Base-by-base conservation (phyloP, 2,888 invertebrate genomes). In the Sceliomorpha sp. region DNA sequence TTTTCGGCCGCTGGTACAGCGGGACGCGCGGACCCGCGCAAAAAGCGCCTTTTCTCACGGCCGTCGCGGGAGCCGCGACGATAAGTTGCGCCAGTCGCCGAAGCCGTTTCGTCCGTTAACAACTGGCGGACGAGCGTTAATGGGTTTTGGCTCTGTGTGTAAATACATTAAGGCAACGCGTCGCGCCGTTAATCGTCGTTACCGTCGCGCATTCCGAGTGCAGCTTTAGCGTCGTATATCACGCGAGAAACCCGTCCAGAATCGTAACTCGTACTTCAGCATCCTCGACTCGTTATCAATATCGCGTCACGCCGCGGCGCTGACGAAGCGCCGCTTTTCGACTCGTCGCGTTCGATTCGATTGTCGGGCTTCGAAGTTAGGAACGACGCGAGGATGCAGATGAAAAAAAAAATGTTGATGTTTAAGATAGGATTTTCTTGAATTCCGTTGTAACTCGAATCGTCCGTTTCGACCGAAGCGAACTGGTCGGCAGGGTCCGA, bases 111-210 rank as follows among this genome's bases (percentile, higher is more conserved):
- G 10, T 6, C 31, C 20, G 9, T 39, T 47, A 31, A 58, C 39
- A 58, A 47, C 32, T 42, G 44, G 29, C 20, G 29, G 56, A 37
- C 44, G 20, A 55, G 47, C 60, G 56, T 58, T 68, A 68, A 73
- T 70, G 68, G 68, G 60, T 68, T 68, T 68, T 58, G 55, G 62
- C 68, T 68, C 37, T 44, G 73, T 20, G 73, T 20, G 20, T 60
- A 68, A 70, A 73, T 70, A 70, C 70, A 64, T 68, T 70, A 63
- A 59, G 68, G 64, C 53, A 36, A 32, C 40, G 29, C 42, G 37
- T 20, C 26, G 47, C 20, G 37, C 51, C 71, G 60, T 69, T 70
- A 68, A 70, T 73, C 66, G 70, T 70, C 62, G 39, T 69, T 70
- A 67, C 50, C 56, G 39, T 40, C 36, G 55, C 51, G 59, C 50